Percentiles rank a stretch among this genome's conserved stretches.
These are phyloP conservation scores for Ceyx margarethae DNA, from an alignment of 2,113 vertebrate species.

Conservation along the genomic window DNA sequence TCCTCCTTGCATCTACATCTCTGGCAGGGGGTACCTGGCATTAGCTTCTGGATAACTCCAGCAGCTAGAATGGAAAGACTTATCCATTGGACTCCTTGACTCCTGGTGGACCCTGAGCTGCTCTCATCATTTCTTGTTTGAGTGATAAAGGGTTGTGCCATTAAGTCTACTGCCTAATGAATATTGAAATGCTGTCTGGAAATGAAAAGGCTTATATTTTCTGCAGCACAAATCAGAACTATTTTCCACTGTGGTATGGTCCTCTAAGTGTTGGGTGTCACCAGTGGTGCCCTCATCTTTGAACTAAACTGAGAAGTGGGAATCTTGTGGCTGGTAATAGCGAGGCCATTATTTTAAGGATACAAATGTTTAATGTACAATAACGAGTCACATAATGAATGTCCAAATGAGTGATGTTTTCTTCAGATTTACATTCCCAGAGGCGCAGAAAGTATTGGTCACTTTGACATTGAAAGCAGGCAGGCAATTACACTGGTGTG, in stretches of 20 bases:
- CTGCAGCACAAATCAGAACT: neutral
- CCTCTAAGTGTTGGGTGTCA: slow-evolving; percentile 23
- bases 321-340: slow-evolving; percentile 34
- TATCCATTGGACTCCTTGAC: neutral
- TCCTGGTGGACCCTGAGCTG: neutral
- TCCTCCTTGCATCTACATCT: neutral
- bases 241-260: neutral
- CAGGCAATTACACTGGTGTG: slow-evolving; percentile 22
- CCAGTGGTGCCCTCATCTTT: neutral
- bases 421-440: slow-evolving; percentile 20
- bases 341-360: slow-evolving; percentile 31
- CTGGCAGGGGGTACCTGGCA: neutral
- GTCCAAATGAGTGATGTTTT: slow-evolving; percentile 48
- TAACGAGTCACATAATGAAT: slow-evolving; percentile 29
- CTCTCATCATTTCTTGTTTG: neutral
- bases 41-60: neutral
- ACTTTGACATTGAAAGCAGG: slow-evolving; percentile 19
- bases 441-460: slow-evolving; percentile 54
- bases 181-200: slow-evolving; percentile 6
- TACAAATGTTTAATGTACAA: slow-evolving; percentile 60
- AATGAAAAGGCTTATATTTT: neutral
- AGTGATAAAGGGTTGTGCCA: neutral
- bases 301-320: slow-evolving; percentile 19
- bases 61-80: neutral
- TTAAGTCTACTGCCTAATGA: slow-evolving; percentile 9